Evolutionary conservation across 2,113 vertebrate species (phyloP), one percentile per base, ranked within the genome.

Genomic region (Mobula birostris): DNA sequence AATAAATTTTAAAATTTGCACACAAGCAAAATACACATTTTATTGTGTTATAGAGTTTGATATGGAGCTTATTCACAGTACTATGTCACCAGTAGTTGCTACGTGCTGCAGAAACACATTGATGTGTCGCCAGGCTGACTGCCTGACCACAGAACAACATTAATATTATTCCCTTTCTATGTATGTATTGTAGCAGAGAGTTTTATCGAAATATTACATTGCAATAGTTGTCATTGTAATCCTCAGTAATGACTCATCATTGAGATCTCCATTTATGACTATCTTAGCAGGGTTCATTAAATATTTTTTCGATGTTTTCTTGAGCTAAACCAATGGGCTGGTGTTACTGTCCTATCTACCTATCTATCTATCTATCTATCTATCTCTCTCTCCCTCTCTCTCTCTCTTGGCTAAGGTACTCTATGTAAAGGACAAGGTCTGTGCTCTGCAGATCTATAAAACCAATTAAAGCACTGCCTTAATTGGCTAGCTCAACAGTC

Each of bases 1-100:
- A 58, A 85, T 85, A 85, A 85, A 85, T 85, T 48, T 61, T 85
- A 85, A 85, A 85, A 85, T 85, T 24, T 58, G 82, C 82, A 85
- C 82, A 29, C 40, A 61, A 85, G 82, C 82, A 85, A 85, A 85
- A 85, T 58, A 0, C 48, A 58, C 24, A 85, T 85, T 5, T 61
- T 85, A 29, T 58, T 61, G 24, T 29, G 56, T 58, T 56, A 61
- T 36, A 29, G 82, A 61, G 9, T 85, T 85, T 85, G 82, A 85
- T 85, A 61, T 29, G 48, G 82, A 83, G 40, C 80, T 24, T 83
- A 56, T 56, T 83, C 19, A 83, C 80, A 83, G 7, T 21, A 56
- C 5, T 56, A 27, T 83, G 40, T 48, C 48, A 48, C 40, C 8
- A 83, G 7, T 56, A 24, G 40, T 58, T 83, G 40, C 48, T 56